Conservation (phyloP, 2,888 invertebrate genomes). For the Campoletis raptor region DNA sequence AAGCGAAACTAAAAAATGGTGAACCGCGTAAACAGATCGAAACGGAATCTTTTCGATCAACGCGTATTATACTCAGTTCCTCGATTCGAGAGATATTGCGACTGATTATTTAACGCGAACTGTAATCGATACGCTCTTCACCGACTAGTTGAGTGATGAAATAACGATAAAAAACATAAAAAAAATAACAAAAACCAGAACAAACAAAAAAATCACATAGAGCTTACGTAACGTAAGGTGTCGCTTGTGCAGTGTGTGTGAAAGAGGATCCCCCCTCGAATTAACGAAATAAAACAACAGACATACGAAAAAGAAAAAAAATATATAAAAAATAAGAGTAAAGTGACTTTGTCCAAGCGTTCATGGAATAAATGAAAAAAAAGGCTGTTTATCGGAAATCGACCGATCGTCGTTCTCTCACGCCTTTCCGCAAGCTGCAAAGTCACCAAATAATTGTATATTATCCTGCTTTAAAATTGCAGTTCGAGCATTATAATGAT, state of each 20-base stretch:
- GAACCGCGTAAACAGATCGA: conserved; percentile 22
- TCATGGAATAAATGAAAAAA: conserved; percentile 34
- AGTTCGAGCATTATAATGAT: conserved; percentile 77
- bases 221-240: conserved; percentile 69
- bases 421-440: conserved; percentile 49
- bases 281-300: conserved; percentile 43
- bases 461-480: conserved; percentile 80
- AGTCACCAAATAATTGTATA: conserved; percentile 79
- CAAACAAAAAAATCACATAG: conserved; percentile 58
- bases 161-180: conserved; percentile 37
- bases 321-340: conserved; percentile 9
- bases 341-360: conserved; percentile 58
- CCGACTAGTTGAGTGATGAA: conserved; percentile 9
- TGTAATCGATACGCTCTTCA: conserved; percentile 21
- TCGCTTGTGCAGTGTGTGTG: conserved; percentile 75
- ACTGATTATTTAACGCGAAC: conserved; percentile 35
- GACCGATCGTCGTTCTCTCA: conserved; percentile 48
- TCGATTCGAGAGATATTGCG: conserved; percentile 27
- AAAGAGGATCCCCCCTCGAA: conserved; percentile 66
- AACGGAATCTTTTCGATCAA: neutral
- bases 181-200: conserved; percentile 11
- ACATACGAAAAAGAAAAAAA: conserved; percentile 35
- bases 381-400: conserved; percentile 29
- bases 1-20: conserved; percentile 16
- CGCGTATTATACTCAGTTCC: conserved; percentile 37